phyloP scores from a whole-genome alignment of 2,888 invertebrate species.

The Erpobdella octoculata region DNA sequence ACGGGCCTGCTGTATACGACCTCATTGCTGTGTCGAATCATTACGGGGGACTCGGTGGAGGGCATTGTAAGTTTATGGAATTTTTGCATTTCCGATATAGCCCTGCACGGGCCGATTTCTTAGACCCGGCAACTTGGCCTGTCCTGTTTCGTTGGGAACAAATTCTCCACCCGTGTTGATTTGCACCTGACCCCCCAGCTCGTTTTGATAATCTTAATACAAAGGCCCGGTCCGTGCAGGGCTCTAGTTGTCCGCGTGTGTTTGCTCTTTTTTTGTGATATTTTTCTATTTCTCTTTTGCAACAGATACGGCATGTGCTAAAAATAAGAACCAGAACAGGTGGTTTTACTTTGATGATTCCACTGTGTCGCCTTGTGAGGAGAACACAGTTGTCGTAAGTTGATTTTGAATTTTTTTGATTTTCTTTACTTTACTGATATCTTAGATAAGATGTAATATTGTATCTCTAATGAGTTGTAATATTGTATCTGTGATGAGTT shows the following conservation, averaged over 20 bases:
- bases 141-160: background rate
- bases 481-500: too few relatives aligned
- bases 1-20: conserved; percentile 53
- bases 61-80: conserved; percentile 51
- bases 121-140: background rate
- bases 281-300: background rate
- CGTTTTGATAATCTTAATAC: too few relatives aligned
- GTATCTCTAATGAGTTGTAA: too few relatives aligned
- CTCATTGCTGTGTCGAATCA: conserved; percentile 57
- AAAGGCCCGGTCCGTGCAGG: too few relatives aligned
- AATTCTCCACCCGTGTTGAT: background rate
- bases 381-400: conserved; percentile 53
- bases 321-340: conserved; percentile 51
- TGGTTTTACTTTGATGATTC: conserved; percentile 58
- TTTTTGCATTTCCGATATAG: too few relatives aligned
- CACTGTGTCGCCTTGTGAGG: conserved; percentile 50
- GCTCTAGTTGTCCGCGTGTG: too few relatives aligned
- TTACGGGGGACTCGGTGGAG: conserved; percentile 55
- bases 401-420: background rate
- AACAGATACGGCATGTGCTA: conserved; percentile 56
- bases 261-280: too few relatives aligned
- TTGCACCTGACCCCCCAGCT: too few relatives aligned
- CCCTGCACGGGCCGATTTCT: too few relatives aligned
- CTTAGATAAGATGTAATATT: too few relatives aligned
- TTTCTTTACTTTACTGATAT: background rate